Conservation (phyloP, 2,113 vertebrate genomes). For the Cercopithecus mona region DNA sequence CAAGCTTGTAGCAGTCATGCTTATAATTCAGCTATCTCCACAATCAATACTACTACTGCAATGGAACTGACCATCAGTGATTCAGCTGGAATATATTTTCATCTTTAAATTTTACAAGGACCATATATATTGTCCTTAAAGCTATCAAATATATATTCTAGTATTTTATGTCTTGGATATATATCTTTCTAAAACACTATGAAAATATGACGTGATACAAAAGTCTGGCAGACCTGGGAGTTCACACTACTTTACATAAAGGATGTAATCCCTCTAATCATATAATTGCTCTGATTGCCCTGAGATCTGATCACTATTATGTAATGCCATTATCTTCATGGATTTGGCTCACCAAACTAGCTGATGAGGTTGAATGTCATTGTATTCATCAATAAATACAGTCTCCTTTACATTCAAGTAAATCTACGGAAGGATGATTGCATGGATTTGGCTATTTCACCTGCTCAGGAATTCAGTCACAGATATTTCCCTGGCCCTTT, state of each 20-base stretch:
- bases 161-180: not conserved
- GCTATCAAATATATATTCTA: not conserved
- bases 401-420: not conserved
- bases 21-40: not conserved
- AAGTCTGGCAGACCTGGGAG: not conserved
- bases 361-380: not conserved
- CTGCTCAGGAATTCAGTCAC: not conserved
- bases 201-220: not conserved
- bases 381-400: not conserved
- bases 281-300: not conserved
- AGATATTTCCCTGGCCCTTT: not conserved
- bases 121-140: not conserved
- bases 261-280: not conserved
- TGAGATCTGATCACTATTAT: not conserved
- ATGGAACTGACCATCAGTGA: not conserved
- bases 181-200: slow-evolving; percentile 12
- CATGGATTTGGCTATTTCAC: not conserved
- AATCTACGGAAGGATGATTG: not conserved
- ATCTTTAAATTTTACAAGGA: slow-evolving; percentile 9
- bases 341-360: not conserved
- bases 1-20: not conserved
- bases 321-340: not conserved
- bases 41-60: not conserved
- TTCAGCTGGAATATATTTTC: not conserved
- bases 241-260: slow-evolving; percentile 7